phyloP scores from a whole-genome alignment of 2,797 vertebrate genomes.

The Sarcoramphus papa region DNA sequence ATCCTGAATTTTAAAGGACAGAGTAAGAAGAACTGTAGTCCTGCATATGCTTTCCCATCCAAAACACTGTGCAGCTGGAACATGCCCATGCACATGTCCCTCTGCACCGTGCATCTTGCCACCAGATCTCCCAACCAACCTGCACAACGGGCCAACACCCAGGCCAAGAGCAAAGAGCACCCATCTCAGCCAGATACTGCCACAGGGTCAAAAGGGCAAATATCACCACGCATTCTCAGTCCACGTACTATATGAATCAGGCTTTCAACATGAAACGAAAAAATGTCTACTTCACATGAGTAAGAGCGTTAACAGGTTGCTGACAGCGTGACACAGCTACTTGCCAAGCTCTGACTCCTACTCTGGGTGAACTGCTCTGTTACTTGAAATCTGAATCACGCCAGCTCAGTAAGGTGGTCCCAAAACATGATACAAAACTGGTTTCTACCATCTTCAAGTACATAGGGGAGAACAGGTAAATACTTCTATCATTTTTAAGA shows the following conservation, averaged over 20 bases:
- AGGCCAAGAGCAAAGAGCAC: neutral
- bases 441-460: neutral
- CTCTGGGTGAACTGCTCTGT: neutral
- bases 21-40: neutral
- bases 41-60: neutral
- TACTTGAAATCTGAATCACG: neutral
- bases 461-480: neutral
- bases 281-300: neutral
- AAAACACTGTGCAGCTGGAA: neutral
- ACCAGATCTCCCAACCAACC: neutral
- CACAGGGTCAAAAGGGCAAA: neutral
- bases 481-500: neutral
- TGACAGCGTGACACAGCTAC: neutral
- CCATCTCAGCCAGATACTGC: neutral
- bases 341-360: neutral
- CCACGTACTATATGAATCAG: neutral
- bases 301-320: neutral
- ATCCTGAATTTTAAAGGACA: neutral
- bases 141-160: accelerated
- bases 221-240: neutral
- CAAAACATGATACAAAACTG: neutral
- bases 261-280: neutral
- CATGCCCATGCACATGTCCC: neutral
- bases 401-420: neutral
- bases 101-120: neutral